Evolutionary conservation across 2,113 vertebrate genomes (phyloP).

Genomic region (Vidua macroura): DNA sequence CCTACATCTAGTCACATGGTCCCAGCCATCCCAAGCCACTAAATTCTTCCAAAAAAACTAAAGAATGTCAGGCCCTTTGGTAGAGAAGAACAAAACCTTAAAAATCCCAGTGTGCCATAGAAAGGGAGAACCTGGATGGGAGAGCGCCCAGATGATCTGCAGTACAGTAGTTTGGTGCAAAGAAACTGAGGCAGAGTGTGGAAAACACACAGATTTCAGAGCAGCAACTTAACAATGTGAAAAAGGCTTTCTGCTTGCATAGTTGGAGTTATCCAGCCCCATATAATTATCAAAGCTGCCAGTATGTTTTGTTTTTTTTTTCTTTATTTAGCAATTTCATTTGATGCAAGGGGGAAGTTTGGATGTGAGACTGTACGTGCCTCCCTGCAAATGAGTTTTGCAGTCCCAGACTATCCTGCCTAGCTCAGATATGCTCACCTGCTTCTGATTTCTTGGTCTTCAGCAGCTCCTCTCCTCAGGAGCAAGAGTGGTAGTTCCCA

Average conservation of each 20-base stretch:
- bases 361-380: accelerated
- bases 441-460: not conserved
- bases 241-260: not conserved
- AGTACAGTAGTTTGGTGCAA: not conserved
- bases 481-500: not conserved
- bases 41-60: not conserved
- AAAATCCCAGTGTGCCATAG: not conserved
- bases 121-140: not conserved
- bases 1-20: not conserved
- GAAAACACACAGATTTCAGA: not conserved
- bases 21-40: not conserved
- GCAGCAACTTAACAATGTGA: not conserved
- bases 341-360: not conserved
- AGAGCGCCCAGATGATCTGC: accelerated
- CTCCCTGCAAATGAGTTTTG: not conserved
- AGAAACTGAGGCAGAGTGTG: not conserved
- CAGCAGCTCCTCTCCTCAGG: not conserved
- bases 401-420: not conserved
- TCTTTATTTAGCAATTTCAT: not conserved
- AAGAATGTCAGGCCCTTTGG: not conserved
- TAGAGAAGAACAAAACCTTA: not conserved
- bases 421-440: not conserved
- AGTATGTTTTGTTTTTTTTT: accelerated
- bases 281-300: not conserved
- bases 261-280: not conserved